Evolutionary conservation across 2,888 invertebrate species (phyloP).

Genomic region (Eumacrocentrus americanus): DNA sequence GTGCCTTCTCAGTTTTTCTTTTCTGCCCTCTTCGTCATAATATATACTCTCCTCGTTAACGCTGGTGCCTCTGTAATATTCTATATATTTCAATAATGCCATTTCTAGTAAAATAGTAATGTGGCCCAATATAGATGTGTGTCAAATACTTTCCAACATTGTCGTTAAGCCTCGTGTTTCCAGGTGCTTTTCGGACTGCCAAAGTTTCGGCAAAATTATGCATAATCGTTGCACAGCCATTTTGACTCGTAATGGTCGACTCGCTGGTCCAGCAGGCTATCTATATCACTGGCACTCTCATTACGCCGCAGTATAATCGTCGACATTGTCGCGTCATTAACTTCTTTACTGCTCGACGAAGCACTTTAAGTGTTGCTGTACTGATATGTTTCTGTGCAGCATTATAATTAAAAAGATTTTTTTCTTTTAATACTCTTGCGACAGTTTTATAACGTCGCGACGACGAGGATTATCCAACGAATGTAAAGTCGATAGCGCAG

Average conservation of each 20-base stretch:
- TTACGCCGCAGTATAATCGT: slow-evolving; percentile 9
- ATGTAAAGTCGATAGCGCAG: no score
- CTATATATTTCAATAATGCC: no score
- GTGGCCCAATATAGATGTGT: no score
- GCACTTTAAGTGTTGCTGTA: slow-evolving; percentile 7
- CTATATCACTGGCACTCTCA: slow-evolving; percentile 12
- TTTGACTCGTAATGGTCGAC: background rate
- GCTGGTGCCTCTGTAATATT: background rate
- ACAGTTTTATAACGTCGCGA: no score
- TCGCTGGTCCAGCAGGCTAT: background rate
- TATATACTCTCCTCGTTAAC: background rate
- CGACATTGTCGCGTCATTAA: slow-evolving; percentile 25
- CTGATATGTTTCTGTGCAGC: no score
- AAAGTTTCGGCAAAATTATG: background rate
- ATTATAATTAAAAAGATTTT: no score
- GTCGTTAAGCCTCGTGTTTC: background rate
- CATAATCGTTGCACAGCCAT: background rate
- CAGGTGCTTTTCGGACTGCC: background rate
- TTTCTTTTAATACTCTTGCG: no score
- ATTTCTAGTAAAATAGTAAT: no score
- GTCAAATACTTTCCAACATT: no score
- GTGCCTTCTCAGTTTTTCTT: slow-evolving; percentile 20
- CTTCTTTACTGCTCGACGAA: slow-evolving; percentile 16
- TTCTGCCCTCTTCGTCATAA: background rate
- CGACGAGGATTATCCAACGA: no score